Evolutionary conservation across 2,113 vertebrate genomes (phyloP).

Genomic region (Coryphaenoides rupestris): DNA sequence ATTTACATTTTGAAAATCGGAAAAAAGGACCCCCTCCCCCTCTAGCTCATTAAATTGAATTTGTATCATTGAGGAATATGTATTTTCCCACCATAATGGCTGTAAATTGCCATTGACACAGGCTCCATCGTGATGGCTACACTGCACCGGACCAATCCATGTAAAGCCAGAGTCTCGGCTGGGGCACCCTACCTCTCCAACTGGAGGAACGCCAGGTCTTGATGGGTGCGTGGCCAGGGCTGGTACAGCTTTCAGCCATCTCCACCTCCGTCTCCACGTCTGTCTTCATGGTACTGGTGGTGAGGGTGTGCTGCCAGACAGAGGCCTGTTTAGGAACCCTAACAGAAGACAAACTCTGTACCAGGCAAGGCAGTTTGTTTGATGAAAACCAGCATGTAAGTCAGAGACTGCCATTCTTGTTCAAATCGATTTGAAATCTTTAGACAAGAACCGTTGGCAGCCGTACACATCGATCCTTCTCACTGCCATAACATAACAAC

Average conservation of each 20-base stretch:
- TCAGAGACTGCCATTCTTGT: neutral
- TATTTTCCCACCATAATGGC: neutral
- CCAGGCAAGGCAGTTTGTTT: neutral
- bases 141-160: neutral
- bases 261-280: constrained; percentile 17
- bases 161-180: constrained; percentile 2
- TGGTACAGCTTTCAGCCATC: constrained; percentile 27
- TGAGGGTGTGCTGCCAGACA: neutral
- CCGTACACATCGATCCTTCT: too few species aligned
- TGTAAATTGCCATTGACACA: neutral
- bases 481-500: neutral
- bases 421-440: too few species aligned
- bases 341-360: neutral
- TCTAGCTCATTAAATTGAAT: too few species aligned
- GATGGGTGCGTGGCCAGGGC: constrained; percentile 27
- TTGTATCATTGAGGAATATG: too few species aligned
- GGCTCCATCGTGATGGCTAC: neutral
- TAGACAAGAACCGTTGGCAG: too few species aligned
- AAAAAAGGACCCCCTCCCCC: too few species aligned
- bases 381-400: neutral
- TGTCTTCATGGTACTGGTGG: constrained; percentile 34
- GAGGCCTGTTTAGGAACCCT: constrained; percentile 21
- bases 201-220: constrained; percentile 36
- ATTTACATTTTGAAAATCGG: too few species aligned
- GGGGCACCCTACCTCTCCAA: constrained; percentile 43